Evolutionary conservation across 2,113 vertebrate species (phyloP).

Genomic region (Platanista minor): DNA sequence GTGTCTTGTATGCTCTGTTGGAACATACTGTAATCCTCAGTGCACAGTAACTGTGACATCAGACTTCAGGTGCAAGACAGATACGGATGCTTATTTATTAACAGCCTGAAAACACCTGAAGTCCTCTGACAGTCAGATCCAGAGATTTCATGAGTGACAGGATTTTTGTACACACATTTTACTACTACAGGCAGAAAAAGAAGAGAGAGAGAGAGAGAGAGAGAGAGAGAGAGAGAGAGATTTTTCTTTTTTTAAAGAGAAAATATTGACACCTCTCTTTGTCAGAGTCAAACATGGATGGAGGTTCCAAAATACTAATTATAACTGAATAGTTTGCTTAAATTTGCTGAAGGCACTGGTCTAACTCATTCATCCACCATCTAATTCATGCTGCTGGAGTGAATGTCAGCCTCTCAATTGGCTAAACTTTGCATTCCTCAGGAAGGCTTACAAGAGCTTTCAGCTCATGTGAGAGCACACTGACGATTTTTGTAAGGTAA

Average conservation of each 20-base stretch:
- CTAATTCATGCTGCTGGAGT: constrained; percentile 62
- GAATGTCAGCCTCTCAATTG: constrained; percentile 76
- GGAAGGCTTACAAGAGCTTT: constrained; percentile 65
- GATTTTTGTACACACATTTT: constrained; percentile 59
- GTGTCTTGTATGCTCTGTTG: constrained; percentile 54
- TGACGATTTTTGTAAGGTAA: constrained; percentile 64
- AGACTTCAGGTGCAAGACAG: constrained; percentile 71
- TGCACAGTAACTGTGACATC: constrained; percentile 72
- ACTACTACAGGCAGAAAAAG: constrained; percentile 60
- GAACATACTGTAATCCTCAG: constrained; percentile 47
- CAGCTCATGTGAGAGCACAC: constrained; percentile 55
- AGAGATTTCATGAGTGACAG: constrained; percentile 68
- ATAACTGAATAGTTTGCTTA: constrained; percentile 60
- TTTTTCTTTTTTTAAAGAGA: constrained; percentile 20
- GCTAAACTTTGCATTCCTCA: constrained; percentile 68
- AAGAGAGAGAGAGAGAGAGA: background rate
- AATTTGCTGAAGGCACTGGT: constrained; percentile 70
- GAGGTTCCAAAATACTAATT: constrained; percentile 74
- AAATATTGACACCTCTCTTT: constrained; percentile 47
- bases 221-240: background rate
- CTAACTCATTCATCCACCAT: constrained; percentile 73
- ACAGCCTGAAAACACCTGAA: constrained; percentile 69
- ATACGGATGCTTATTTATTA: constrained; percentile 56
- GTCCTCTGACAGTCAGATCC: constrained; percentile 64
- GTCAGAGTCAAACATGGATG: constrained; percentile 68